Percentiles rank a stretch among this genome's conserved stretches.
These are phyloP conservation scores for Nycteola revayana DNA, from an alignment of 2,888 invertebrate species.

Conservation along the genomic window DNA sequence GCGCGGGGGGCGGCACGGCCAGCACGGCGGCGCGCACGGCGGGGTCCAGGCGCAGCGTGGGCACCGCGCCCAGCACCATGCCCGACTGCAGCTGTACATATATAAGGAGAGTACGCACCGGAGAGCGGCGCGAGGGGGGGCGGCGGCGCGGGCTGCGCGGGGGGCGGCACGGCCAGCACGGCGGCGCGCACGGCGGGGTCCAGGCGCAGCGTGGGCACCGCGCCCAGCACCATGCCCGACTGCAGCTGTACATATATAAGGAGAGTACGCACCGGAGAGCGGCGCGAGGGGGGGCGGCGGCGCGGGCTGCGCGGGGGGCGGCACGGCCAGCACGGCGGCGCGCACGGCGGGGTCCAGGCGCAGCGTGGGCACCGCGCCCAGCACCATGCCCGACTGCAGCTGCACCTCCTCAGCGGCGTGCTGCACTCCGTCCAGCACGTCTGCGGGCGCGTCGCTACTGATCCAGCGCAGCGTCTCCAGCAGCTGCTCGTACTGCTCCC, in stretches of 20 bases:
- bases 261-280: slow-evolving; percentile 19
- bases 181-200: neutral
- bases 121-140: slow-evolving; percentile 36
- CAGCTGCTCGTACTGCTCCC: slow-evolving; percentile 94
- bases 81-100: no score
- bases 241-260: no score
- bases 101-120: no score
- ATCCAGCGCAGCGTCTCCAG: slow-evolving; percentile 84
- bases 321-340: slow-evolving; percentile 74
- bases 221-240: no score
- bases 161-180: slow-evolving; percentile 76
- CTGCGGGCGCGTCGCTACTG: slow-evolving; percentile 37
- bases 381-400: neutral
- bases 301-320: slow-evolving; percentile 48
- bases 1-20: slow-evolving; percentile 81
- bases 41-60: neutral
- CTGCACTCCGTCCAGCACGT: slow-evolving; percentile 4
- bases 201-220: no score
- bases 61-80: no score
- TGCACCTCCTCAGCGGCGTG: neutral
- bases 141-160: slow-evolving; percentile 66
- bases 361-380: slow-evolving; percentile 62
- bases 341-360: slow-evolving; percentile 84
- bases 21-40: neutral
- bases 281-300: slow-evolving; percentile 31